Evolutionary conservation across 2,113 vertebrate species (phyloP), one percentile per base, ranked within the genome.

Genomic region (Neofelis nebulosa): DNA sequence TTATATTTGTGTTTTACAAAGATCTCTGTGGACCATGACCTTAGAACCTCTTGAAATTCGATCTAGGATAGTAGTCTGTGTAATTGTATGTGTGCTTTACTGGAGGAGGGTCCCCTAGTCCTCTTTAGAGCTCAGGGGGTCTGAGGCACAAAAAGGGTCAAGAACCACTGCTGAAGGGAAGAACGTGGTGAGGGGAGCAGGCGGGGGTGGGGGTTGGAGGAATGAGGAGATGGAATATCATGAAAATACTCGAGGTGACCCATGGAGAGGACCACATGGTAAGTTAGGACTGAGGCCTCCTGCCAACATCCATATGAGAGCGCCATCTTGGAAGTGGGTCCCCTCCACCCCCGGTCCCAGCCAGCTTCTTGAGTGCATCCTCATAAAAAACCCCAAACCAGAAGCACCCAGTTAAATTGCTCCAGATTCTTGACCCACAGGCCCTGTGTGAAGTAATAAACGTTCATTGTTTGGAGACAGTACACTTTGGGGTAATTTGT

Each of bases 251-350:
- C 71, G 4, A 25, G 2, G 9, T 0, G 61, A 36, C 81, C 29
- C 1, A 15, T 2, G 25, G 61, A 76, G 31, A 71, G 5, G 38
- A 63, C 81, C 73, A 1, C 0, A 0, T 2, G 8, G 25, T 13
- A 2, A 81, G 82, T n/a, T 27, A 45, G 27, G 14, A 14, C 38
- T 12, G 45, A 50, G 57, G 19, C 33, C 63, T 50, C 36, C 19
- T 8, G 18, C 63, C 80, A 7, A 66, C 36, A 80, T 50, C 19
- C 8, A 0, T 0, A 3, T 3, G 48, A 31, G 21, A 1, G 27
- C 0, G 11, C 25, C 21, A 0, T 13, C 73, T 19, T 61, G 94
- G 73, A 38, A 69, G 52, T 4, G 4, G 29, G 19, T 27, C 89
- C 33, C 45, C 45, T 45, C 45, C 45, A 45, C 45, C 45, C 8